Evolutionary conservation across 2,888 invertebrate genomes (phyloP), one percentile per base, ranked within the genome.

Genomic region (Acanthopleura granulata): DNA sequence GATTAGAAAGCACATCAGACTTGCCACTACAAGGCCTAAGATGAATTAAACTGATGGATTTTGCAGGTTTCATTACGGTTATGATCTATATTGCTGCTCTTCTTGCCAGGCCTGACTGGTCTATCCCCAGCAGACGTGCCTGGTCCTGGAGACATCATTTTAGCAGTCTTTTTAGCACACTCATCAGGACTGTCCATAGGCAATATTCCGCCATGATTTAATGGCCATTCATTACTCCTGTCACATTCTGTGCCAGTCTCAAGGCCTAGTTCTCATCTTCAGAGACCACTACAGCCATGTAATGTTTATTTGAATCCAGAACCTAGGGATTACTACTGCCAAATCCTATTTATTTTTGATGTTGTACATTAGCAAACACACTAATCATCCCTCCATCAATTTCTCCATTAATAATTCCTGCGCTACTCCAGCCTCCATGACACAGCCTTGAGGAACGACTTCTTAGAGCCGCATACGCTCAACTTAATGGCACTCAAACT

Each of bases 401-500:
- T 66, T 66, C 22, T 66, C 27, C 66, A 66, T 66, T 66, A 66
- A 66, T 66, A 66, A 66, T 66, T 66, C 25, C 66, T 22, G 25
- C 27, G 16, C 66, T 66, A 14, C 66, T 27, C 14, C 29, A 18
- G 16, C 6, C 29, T 22, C 29, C 29, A 66, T 14, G 25, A 25
- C 16, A 66, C 22, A 27, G 66, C 66, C 29, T 27, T 66, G 14
- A 66, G 66, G 29, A 66, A 27, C 3, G 25, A 27, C 27, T 66
- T 66, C 66, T 66, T 27, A 66, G 25, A 27, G 66, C 66, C 29
- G 16, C 25, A 15, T 22, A 66, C 25, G 66, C 66, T 27, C 29
- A 66, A 66, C 66, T 66, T 66, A 66, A 66, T 66, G 66, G 66
- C 66, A 66, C 66, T 66, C 66, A 66, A 66, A 66, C 27, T 66